These are phyloP conservation scores for Zaprionus ornatus DNA, from an alignment of 1,140 invertebrate genomes.

Conservation along the genomic window DNA sequence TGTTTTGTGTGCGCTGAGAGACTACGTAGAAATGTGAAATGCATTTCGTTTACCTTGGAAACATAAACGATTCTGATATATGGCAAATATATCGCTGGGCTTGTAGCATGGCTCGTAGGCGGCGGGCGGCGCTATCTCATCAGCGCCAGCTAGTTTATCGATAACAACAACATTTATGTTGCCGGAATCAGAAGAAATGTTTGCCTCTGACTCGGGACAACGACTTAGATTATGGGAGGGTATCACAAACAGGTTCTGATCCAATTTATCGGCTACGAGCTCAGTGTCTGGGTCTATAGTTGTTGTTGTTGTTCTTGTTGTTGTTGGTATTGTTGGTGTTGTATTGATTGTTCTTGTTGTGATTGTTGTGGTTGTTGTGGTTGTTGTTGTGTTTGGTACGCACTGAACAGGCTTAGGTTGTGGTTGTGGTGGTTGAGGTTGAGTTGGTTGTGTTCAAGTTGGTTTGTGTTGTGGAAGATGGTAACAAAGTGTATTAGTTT, in stretches of 20 bases:
- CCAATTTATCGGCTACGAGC: slow-evolving; percentile 52
- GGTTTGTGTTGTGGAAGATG: slow-evolving; percentile 69
- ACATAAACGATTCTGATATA: slow-evolving; percentile 82
- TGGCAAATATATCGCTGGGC: slow-evolving; percentile 78
- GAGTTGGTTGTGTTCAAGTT: slow-evolving; percentile 47
- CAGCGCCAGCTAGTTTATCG: slow-evolving; percentile 43
- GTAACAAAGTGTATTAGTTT: slow-evolving; percentile 76
- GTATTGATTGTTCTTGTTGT: background rate
- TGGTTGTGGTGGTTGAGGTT: slow-evolving; percentile 27
- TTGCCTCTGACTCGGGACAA: slow-evolving; percentile 46
- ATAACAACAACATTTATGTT: slow-evolving; percentile 26
- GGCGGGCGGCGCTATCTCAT: slow-evolving; percentile 26
- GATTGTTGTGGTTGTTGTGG: slow-evolving; percentile 37
- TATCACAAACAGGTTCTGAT: slow-evolving; percentile 71
- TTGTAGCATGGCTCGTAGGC: slow-evolving; percentile 81
- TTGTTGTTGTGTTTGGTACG: slow-evolving; percentile 42
- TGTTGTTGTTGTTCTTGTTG: slow-evolving; percentile 31
- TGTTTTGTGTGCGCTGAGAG: slow-evolving; percentile 21
- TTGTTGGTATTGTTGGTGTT: slow-evolving; percentile 32
- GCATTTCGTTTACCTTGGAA: slow-evolving; percentile 79
- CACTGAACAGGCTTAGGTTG: slow-evolving; percentile 50
- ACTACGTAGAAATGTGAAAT: slow-evolving; percentile 42
- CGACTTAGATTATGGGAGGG: slow-evolving; percentile 66
- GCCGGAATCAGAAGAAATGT: slow-evolving; percentile 39
- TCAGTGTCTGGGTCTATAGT: slow-evolving; percentile 41